Conservation (phyloP, 2,113 vertebrate species). For the Eidolon helvum region DNA sequence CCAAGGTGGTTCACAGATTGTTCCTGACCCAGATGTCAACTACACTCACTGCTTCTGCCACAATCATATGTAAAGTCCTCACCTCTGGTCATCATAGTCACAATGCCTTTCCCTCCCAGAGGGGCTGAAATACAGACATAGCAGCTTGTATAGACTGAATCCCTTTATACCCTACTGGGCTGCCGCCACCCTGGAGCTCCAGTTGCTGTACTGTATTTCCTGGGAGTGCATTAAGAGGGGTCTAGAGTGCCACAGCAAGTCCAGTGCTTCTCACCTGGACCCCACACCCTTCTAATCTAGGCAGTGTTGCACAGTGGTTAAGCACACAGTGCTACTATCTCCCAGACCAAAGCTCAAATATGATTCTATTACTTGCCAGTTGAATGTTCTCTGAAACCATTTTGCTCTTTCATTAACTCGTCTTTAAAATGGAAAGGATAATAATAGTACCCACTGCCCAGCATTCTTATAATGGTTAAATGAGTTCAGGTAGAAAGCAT, state of each 20-base stretch:
- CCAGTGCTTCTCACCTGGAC: neutral
- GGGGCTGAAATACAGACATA: neutral
- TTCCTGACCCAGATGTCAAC: neutral
- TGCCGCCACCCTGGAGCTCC: neutral
- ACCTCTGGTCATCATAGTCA: neutral
- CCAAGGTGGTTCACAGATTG: neutral
- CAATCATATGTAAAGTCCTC: neutral
- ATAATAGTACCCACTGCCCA: neutral
- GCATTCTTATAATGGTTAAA: neutral
- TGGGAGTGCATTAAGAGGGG: neutral
- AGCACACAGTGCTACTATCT: neutral
- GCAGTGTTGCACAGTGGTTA: neutral
- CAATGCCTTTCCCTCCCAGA: neutral
- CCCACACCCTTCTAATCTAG: neutral
- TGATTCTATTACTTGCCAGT: neutral
- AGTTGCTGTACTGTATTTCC: neutral
- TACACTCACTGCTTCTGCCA: neutral
- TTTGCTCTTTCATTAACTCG: neutral
- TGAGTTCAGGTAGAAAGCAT: neutral
- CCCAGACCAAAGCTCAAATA: neutral
- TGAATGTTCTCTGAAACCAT: neutral
- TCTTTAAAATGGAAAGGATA: neutral
- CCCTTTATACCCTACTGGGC: neutral
- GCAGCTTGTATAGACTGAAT: neutral
- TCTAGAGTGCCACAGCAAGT: fast-evolving